phyloP scores from a whole-genome alignment of 2,113 vertebrate species.

The Colinus virginianus region DNA sequence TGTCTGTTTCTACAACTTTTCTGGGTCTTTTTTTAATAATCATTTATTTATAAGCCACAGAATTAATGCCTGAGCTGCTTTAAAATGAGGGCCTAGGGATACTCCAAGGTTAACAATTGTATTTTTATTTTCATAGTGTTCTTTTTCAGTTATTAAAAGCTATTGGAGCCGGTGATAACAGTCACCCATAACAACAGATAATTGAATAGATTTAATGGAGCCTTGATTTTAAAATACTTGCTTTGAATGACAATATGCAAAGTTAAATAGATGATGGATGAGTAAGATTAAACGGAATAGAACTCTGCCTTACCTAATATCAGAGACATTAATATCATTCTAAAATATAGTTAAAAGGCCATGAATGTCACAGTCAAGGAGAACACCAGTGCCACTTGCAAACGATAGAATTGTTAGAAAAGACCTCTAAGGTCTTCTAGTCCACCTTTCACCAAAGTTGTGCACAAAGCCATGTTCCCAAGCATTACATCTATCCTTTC shows the following conservation, averaged over 20 bases:
- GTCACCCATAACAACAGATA: slow-evolving; percentile 41
- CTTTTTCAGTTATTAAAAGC: slow-evolving; percentile 47
- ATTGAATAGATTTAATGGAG: slow-evolving; percentile 52
- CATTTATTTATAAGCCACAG: slow-evolving; percentile 1
- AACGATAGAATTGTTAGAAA: neutral
- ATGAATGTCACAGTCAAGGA: slow-evolving; percentile 18
- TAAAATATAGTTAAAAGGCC: slow-evolving; percentile 21
- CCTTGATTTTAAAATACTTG: slow-evolving; percentile 44
- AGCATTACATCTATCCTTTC: too few species aligned
- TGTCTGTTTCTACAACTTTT: slow-evolving; percentile 28
- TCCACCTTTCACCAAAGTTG: too few species aligned
- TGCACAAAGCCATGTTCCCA: too few species aligned
- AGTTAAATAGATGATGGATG: slow-evolving; percentile 53
- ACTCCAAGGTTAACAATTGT: neutral
- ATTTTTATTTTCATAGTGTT: slow-evolving; percentile 27
- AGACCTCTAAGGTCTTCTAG: too few species aligned
- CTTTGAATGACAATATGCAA: slow-evolving; percentile 26
- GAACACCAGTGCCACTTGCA: neutral
- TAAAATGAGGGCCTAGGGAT: neutral
- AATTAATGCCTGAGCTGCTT: slow-evolving; percentile 37
- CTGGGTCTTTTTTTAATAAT: neutral
- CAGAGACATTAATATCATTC: neutral
- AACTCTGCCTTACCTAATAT: slow-evolving; percentile 27
- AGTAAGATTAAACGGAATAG: slow-evolving; percentile 43
- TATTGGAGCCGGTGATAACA: neutral